A percentile compares a stretch with the other conserved stretches of the same genome.
Conservation (phyloP, 2,888 invertebrate genomes). For the Drosophila mayaguana region DNA sequence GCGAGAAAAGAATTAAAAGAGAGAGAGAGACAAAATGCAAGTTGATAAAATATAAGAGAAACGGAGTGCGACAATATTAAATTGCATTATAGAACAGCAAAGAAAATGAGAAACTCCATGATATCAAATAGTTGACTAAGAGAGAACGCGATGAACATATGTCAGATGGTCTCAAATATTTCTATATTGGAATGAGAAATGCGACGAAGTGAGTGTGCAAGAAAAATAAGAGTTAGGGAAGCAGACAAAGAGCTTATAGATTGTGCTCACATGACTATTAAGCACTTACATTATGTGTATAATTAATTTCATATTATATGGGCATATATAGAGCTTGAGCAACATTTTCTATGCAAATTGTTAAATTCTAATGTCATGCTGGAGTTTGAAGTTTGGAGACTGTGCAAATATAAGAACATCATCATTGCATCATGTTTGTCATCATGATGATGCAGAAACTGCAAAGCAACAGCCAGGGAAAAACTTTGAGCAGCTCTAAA, state of each 20-base stretch:
- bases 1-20: too few species aligned
- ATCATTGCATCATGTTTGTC: constrained; percentile 40
- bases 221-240: neutral
- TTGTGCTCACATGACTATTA: neutral
- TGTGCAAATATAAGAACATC: constrained; percentile 24
- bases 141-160: neutral
- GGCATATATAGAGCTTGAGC: neutral
- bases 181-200: neutral
- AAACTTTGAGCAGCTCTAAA: constrained; percentile 23
- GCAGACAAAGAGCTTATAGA: neutral
- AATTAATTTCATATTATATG: too few species aligned
- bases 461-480: constrained; percentile 29
- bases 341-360: constrained; percentile 42
- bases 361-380: constrained; percentile 34
- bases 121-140: too few species aligned
- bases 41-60: too few species aligned
- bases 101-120: neutral
- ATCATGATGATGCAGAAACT: constrained; percentile 43
- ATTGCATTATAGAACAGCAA: neutral
- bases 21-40: too few species aligned
- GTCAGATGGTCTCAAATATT: neutral
- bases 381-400: neutral
- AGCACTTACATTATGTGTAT: neutral
- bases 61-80: neutral
- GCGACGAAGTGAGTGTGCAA: neutral